Conservation (phyloP, 2,113 vertebrate species). For the Hepsetus odoe region DNA sequence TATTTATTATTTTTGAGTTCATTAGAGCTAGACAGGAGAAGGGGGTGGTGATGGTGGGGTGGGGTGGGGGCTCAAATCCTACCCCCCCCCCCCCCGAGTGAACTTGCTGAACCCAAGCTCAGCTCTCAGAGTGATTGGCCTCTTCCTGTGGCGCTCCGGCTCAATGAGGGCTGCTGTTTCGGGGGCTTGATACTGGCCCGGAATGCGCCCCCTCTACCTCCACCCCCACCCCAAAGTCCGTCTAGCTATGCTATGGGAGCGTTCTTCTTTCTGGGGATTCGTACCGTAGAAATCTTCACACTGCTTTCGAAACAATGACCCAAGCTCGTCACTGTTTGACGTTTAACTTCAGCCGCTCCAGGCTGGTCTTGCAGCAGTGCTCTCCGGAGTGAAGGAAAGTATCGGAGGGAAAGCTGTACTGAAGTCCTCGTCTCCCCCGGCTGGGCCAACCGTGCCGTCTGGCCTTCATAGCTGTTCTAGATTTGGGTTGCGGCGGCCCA, state of each 20-base stretch:
- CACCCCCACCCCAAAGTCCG: not conserved
- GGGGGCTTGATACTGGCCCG: not conserved
- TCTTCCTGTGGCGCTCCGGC: constrained; percentile 47
- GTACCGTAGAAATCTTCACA: too few species aligned
- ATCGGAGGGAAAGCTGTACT: not conserved
- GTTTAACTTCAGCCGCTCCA: not conserved
- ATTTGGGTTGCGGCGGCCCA: constrained; percentile 36
- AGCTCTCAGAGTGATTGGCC: constrained; percentile 43
- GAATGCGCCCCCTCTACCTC: constrained; percentile 1
- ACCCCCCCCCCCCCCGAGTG: constrained; percentile 34
- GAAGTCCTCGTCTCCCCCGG: constrained; percentile 22
- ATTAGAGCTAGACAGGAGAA: constrained; percentile 16
- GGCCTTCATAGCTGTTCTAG: constrained; percentile 21
- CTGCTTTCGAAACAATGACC: not conserved
- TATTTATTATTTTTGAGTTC: constrained; percentile 24
- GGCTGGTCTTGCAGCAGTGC: not conserved
- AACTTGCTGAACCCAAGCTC: constrained; percentile 48
- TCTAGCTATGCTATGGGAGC: not conserved
- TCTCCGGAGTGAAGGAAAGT: too few species aligned
- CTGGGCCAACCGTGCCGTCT: not conserved
- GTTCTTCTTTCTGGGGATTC: not conserved
- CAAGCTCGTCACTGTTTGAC: not conserved
- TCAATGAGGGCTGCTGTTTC: constrained; percentile 49
- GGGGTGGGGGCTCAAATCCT: constrained; percentile 22
- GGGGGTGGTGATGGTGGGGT: too few species aligned